Conservation (phyloP, 2,888 invertebrate genomes). For the Helobdella robusta region DNA sequence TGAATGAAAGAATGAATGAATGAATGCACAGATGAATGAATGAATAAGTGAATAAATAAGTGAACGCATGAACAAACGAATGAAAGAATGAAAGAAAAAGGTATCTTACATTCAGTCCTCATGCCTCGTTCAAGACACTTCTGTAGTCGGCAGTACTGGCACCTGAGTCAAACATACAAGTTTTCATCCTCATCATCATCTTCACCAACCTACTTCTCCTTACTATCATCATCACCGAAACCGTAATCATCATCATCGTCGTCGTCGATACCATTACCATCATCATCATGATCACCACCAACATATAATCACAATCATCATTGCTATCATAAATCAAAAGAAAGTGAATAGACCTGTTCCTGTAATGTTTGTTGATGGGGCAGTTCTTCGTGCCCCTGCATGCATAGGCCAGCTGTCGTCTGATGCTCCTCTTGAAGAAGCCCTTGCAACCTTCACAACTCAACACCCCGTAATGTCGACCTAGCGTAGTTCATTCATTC, state of each 20-base stretch:
- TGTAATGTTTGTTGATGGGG: slow-evolving; percentile 94
- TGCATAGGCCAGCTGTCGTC: slow-evolving; percentile 91
- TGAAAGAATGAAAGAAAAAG: too few relatives aligned
- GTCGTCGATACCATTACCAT: too few relatives aligned
- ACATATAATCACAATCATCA: too few relatives aligned
- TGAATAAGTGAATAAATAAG: too few relatives aligned
- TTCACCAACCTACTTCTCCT: slow-evolving; percentile 14
- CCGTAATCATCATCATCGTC: too few relatives aligned
- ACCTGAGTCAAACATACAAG: too few relatives aligned
- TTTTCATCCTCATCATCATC: slow-evolving; percentile 22
- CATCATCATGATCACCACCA: too few relatives aligned
- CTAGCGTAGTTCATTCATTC: too few relatives aligned
- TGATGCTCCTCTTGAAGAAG: slow-evolving; percentile 91
- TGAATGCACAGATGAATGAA: too few relatives aligned
- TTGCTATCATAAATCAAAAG: too few relatives aligned
- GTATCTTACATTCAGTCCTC: slow-evolving; percentile 97
- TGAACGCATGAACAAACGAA: too few relatives aligned
- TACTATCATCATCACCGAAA: slow-evolving; percentile 2
- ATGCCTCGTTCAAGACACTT: slow-evolving; percentile 95
- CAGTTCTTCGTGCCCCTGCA: slow-evolving; percentile 92
- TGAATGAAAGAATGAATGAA: too few relatives aligned
- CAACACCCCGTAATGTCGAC: slow-evolving; percentile 80
- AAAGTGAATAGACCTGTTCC: slow-evolving; percentile 74
- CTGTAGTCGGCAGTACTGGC: slow-evolving; percentile 93
- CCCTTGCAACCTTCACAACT: slow-evolving; percentile 95